These are phyloP conservation scores for Uria lomvia DNA, from an alignment of 2,113 vertebrate species.

Conservation along the genomic window DNA sequence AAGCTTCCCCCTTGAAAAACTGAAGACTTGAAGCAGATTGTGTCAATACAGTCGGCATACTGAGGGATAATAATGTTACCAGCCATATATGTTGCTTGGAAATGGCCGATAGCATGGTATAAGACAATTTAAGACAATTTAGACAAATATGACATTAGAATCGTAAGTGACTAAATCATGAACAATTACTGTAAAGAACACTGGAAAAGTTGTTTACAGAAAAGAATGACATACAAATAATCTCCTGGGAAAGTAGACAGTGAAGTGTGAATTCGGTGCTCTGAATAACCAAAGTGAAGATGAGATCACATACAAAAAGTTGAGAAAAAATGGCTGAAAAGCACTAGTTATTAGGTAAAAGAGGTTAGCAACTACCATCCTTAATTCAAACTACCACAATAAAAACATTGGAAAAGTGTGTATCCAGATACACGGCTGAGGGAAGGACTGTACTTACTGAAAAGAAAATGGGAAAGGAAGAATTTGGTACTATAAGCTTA, in stretches of 20 bases:
- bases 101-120: background rate
- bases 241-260: background rate
- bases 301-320: background rate
- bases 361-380: background rate
- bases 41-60: background rate
- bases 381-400: background rate
- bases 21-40: background rate
- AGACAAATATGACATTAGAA: background rate
- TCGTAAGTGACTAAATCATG: background rate
- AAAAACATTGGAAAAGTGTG: background rate
- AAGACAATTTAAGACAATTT: background rate
- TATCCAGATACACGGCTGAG: background rate
- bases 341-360: background rate
- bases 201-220: background rate
- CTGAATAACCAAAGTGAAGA: background rate
- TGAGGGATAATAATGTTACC: background rate
- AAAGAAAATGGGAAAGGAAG: background rate
- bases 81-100: background rate
- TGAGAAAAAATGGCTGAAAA: background rate
- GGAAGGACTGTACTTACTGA: background rate
- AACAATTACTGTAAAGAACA: background rate
- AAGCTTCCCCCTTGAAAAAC: background rate
- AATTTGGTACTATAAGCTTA: background rate
- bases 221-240: background rate
- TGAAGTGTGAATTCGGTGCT: background rate